Evolutionary conservation across 2,888 invertebrate species (phyloP).

Genomic region (Ptychoptera contaminata): DNA sequence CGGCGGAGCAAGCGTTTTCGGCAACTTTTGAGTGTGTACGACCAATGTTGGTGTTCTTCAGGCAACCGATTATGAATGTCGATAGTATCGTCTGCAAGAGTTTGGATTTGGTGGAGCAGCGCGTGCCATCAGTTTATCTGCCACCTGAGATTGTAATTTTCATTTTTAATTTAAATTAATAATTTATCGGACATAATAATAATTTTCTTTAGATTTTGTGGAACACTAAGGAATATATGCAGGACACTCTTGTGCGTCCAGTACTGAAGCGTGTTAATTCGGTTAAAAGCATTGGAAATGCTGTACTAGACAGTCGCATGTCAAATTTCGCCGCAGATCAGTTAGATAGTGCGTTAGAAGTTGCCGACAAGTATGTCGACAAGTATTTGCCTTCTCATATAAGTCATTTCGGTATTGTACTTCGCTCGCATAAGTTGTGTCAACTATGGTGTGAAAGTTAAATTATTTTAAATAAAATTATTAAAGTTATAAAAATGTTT

Average conservation of each 20-base stretch:
- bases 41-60: slow-evolving; percentile 56
- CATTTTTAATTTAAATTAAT: neutral
- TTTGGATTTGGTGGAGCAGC: slow-evolving; percentile 69
- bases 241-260: slow-evolving; percentile 43
- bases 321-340: slow-evolving; percentile 58
- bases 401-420: too few relatives aligned
- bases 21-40: slow-evolving; percentile 55
- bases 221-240: slow-evolving; percentile 63
- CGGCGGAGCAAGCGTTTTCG: slow-evolving; percentile 58
- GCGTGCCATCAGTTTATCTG: slow-evolving; percentile 64
- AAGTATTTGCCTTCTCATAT: slow-evolving; percentile 45
- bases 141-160: slow-evolving; percentile 71
- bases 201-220: slow-evolving; percentile 48
- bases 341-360: slow-evolving; percentile 57
- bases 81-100: slow-evolving; percentile 68
- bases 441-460: too few relatives aligned
- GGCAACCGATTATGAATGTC: slow-evolving; percentile 53
- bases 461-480: too few relatives aligned
- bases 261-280: slow-evolving; percentile 68
- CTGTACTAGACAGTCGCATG: slow-evolving; percentile 51
- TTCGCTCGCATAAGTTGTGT: too few relatives aligned
- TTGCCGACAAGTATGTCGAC: slow-evolving; percentile 69
- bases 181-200: slow-evolving; percentile 13
- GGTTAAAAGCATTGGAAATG: slow-evolving; percentile 59
- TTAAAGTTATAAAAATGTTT: too few relatives aligned